These are phyloP conservation scores for Parnassius glacialis DNA, from an alignment of 2,888 invertebrate species.

Conservation along the genomic window DNA sequence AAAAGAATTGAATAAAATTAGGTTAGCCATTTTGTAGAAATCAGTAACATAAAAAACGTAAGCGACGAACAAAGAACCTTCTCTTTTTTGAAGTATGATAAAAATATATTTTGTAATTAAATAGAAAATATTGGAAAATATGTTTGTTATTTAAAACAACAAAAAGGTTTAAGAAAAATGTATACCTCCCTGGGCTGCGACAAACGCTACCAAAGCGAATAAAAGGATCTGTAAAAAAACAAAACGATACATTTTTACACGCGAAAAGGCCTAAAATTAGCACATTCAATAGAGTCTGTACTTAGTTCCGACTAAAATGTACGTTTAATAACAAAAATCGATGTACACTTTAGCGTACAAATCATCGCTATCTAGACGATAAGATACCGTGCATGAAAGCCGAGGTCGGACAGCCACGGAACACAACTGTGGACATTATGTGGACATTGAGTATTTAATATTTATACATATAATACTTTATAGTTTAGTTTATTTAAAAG, in stretches of 20 bases:
- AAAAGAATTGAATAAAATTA: no score
- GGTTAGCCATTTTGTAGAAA: no score
- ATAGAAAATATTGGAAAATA: background rate
- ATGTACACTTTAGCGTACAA: constrained; percentile 6
- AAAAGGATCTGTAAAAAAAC: constrained; percentile 23
- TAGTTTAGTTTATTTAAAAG: background rate
- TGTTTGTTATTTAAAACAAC: constrained; percentile 16
- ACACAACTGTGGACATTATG: no score
- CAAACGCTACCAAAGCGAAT: constrained; percentile 22
- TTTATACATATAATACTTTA: constrained; percentile 2
- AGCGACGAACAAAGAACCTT: no score
- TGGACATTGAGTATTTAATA: background rate
- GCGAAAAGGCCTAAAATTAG: background rate
- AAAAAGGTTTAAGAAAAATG: background rate
- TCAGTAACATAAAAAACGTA: no score
- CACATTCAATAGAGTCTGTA: background rate
- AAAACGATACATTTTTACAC: constrained; percentile 2
- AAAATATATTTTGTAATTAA: background rate
- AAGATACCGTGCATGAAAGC: constrained; percentile 8
- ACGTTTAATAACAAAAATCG: background rate
- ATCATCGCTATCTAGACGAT: constrained; percentile 7
- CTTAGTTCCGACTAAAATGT: background rate
- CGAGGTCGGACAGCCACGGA: background rate
- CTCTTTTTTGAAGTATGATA: no score
- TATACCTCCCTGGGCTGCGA: constrained; percentile 15